These are phyloP conservation scores for Karalla daura DNA, from an alignment of 2,797 vertebrate species.

Conservation along the genomic window DNA sequence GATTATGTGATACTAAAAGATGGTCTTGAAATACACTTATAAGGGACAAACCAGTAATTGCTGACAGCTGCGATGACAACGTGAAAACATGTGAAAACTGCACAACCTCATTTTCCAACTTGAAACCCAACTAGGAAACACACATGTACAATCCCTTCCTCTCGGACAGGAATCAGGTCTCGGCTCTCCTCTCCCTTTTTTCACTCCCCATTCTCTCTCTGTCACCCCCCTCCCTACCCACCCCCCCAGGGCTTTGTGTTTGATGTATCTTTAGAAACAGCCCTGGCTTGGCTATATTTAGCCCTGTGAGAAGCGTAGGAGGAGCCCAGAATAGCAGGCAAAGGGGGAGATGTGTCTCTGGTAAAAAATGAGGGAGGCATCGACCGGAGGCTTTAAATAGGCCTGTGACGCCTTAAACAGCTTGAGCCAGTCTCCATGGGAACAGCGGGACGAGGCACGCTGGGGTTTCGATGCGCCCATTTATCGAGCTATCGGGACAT, in stretches of 20 bases:
- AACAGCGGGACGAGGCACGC: conserved; percentile 67
- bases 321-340: conserved; percentile 76
- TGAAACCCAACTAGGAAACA: neutral
- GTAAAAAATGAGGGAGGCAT: conserved; percentile 78
- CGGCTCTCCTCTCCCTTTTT: conserved; percentile 19
- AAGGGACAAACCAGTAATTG: neutral
- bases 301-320: conserved; percentile 60
- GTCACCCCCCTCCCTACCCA: neutral
- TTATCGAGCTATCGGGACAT: conserved; percentile 61
- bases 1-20: no score
- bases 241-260: conserved; percentile 41
- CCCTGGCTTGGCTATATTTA: conserved; percentile 75
- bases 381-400: conserved; percentile 81
- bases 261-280: conserved; percentile 77
- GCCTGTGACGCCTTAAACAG: conserved; percentile 76
- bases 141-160: neutral
- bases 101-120: no score
- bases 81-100: neutral
- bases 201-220: conserved; percentile 1
- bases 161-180: conserved; percentile 60
- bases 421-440: conserved; percentile 80
- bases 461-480: conserved; percentile 59
- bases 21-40: no score
- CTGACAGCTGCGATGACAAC: neutral
- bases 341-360: conserved; percentile 68